Evolutionary conservation across 2,113 vertebrate species (phyloP).

Genomic region (Mellivora capensis): DNA sequence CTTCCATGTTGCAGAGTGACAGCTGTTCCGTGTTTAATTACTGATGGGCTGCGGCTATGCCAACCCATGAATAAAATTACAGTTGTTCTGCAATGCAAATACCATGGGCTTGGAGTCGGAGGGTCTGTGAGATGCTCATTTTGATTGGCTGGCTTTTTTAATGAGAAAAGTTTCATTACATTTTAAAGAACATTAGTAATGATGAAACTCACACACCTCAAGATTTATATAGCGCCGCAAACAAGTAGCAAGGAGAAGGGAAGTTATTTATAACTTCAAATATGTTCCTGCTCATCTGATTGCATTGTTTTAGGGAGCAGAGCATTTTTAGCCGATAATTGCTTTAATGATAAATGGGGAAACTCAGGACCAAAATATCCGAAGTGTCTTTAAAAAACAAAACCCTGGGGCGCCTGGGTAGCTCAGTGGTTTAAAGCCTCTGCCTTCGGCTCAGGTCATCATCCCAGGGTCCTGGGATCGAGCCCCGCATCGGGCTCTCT

Average conservation of each 20-base stretch:
- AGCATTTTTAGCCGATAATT: conserved; percentile 66
- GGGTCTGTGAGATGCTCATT: not conserved
- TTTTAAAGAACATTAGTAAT: conserved; percentile 68
- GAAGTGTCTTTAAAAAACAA: conserved; percentile 22
- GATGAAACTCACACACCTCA: conserved; percentile 65
- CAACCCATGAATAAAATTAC: conserved; percentile 75
- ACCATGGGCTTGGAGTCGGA: not conserved
- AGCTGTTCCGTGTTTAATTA: conserved; percentile 77
- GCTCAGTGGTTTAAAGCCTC: no score
- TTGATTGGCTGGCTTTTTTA: conserved; percentile 70
- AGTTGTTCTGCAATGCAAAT: conserved; percentile 75
- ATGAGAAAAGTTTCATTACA: conserved; percentile 72
- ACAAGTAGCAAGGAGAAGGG: conserved; percentile 33
- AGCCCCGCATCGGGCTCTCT: no score
- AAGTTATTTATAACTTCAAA: conserved; percentile 66
- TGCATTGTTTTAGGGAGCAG: conserved; percentile 50
- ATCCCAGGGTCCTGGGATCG: no score
- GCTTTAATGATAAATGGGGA: conserved; percentile 64
- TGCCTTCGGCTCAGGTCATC: no score
- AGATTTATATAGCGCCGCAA: conserved; percentile 66
- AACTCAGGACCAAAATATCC: conserved; percentile 33
- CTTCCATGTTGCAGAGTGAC: conserved; percentile 64
- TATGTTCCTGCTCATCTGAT: conserved; percentile 9
- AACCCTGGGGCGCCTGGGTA: no score
- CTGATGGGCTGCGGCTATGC: conserved; percentile 66